These are phyloP conservation scores for Drosophila subsilvestris DNA, from an alignment of 2,888 invertebrate species.

Conservation along the genomic window DNA sequence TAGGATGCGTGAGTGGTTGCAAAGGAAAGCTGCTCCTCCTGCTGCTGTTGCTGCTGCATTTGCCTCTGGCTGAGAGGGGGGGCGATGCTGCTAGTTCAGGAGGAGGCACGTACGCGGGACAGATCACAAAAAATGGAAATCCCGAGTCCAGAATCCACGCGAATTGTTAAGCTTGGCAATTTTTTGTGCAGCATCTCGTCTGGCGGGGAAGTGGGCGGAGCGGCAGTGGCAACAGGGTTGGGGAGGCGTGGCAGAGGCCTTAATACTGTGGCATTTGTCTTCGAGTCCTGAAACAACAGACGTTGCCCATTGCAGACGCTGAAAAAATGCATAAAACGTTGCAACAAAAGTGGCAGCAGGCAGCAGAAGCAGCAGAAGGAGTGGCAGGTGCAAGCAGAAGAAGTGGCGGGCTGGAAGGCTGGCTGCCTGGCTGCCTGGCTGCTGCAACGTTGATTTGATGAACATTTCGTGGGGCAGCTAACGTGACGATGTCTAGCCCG, in stretches of 20 bases:
- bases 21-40: conserved; percentile 27
- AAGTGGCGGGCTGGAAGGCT: conserved; percentile 1
- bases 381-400: conserved; percentile 9
- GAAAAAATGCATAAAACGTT: conserved; percentile 79
- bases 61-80: conserved; percentile 49
- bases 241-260: conserved; percentile 54
- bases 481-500: conserved; percentile 69
- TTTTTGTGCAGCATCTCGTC: conserved; percentile 54
- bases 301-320: conserved; percentile 68
- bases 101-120: conserved; percentile 59
- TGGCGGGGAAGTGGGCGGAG: conserved; percentile 38
- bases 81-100: conserved; percentile 16
- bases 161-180: conserved; percentile 78
- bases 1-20: conserved; percentile 18
- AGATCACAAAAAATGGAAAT: conserved; percentile 47
- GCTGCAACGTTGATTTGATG: conserved; percentile 79
- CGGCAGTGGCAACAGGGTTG: neutral
- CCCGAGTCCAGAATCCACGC: conserved; percentile 47
- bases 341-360: conserved; percentile 66
- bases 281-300: conserved; percentile 75
- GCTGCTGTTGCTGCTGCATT: conserved; percentile 50
- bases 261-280: conserved; percentile 79
- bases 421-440: conserved; percentile 40
- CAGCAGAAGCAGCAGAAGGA: neutral
- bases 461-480: conserved; percentile 66